phyloP scores from a whole-genome alignment of 2,113 vertebrate genomes.

The Rynchops niger region DNA sequence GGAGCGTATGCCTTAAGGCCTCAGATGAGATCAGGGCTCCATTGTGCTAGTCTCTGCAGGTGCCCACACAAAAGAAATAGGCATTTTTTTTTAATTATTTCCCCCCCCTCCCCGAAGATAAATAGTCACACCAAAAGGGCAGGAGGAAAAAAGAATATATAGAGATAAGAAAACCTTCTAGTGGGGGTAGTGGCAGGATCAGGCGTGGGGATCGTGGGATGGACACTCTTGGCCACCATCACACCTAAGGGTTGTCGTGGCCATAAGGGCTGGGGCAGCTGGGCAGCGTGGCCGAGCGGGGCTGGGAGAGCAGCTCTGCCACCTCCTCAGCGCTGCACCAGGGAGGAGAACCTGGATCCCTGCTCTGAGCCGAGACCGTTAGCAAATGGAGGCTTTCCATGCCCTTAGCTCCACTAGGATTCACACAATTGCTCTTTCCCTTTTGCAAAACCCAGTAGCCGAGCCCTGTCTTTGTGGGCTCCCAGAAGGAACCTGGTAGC shows the following conservation, averaged over 20 bases:
- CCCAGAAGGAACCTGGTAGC: neutral
- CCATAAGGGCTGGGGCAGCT: neutral
- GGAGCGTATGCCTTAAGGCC: neutral
- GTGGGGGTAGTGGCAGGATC: neutral
- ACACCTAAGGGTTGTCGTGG: neutral
- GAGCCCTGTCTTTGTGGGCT: neutral
- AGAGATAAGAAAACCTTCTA: neutral
- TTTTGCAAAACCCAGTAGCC: neutral
- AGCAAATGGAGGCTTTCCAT: neutral
- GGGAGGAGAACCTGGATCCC: neutral
- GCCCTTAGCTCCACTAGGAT: neutral
- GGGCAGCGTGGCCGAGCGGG: neutral
- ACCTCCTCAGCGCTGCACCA: neutral
- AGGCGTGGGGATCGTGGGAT: neutral
- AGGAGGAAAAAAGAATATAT: neutral
- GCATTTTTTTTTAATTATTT: neutral
- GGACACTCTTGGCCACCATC: neutral
- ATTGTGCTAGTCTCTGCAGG: neutral
- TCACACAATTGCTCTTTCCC: neutral
- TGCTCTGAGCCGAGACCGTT: neutral
- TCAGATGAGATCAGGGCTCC: neutral
- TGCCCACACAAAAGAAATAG: neutral
- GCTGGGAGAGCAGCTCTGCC: neutral
- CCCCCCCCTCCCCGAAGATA: rapidly evolving
- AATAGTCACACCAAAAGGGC: neutral